phyloP scores from a whole-genome alignment of 2,113 vertebrate genomes.

The Myocastor coypus region DNA sequence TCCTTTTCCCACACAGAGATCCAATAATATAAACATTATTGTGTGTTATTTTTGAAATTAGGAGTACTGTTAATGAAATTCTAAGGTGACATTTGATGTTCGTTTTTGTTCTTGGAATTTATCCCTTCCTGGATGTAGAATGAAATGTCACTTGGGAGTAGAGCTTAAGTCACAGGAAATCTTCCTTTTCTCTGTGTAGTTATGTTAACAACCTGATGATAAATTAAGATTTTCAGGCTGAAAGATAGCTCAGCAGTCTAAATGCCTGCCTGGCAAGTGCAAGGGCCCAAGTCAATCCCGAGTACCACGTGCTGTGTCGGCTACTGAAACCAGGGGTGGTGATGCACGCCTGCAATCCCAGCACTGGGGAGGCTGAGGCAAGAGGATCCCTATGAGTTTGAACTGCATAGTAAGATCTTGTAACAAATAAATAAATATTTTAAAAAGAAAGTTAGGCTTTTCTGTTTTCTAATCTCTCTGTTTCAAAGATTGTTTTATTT shows the following conservation, averaged over 20 bases:
- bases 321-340: no score
- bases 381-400: no score
- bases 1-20: neutral
- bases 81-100: neutral
- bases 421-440: no score
- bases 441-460: neutral
- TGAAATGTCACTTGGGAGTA: neutral
- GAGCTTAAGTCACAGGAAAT: constrained; percentile 4
- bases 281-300: no score
- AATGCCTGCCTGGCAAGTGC: no score
- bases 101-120: neutral
- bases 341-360: no score
- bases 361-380: no score
- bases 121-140: neutral
- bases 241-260: no score
- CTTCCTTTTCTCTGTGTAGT: constrained; percentile 19
- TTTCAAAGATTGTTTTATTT: constrained; percentile 41
- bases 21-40: neutral
- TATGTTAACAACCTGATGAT: neutral
- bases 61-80: neutral
- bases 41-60: neutral
- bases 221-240: neutral
- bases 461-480: constrained; percentile 11
- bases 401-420: no score
- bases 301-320: no score